Base-by-base conservation (phyloP, 2,797 vertebrate genomes). In the Otus scops region DNA sequence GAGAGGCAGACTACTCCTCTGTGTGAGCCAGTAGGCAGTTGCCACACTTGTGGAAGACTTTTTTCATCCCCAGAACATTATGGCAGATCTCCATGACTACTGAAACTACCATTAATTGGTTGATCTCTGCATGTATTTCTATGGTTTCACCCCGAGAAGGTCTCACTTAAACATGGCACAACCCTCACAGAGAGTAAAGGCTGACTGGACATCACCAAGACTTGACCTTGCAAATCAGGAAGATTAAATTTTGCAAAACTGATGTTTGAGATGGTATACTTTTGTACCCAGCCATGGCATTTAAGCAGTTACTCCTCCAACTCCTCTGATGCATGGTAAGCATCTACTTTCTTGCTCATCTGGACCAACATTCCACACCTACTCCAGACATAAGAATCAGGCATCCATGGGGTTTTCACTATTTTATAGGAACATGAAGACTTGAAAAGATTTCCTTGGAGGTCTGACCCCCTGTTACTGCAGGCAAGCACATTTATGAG, bases 121-220 rank as follows among this genome's bases (percentile, higher is more conserved):
- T 10, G 26, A 82, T 65, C 41, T 41, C 45, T 27, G 15, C 28
- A 61, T 2, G 0, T 60, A 75, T 45, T 53, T 41, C 41, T 71
- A 63, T 1, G 8, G 60, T 74, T 39, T 85, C 50, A 26, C 10
- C 19, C 30, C 2, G 3, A 79, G 28, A 48, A 77, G 9, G 36
- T 63, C 64, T 83, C 73, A 56, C 30, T n/a, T 36, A 43, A 3
- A 17, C 8, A 34, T 0, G 2, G 20, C 19, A 50, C 14, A 39
- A 61, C 11, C 28, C 34, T 43, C 1, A 0, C 27, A 54, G 38
- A 27, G 34, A 0, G 0, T 27, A 64, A 92, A 84, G 27, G 21
- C 54, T 68, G 48, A 38, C 21, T 21, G 68, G 22, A 36, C 34
- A 39, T 47, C 9, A 43, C 51, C 48, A 45, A 48, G 59, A 57